Conservation (phyloP, 2,797 vertebrate genomes). For the Arctocebus calabarensis region DNA sequence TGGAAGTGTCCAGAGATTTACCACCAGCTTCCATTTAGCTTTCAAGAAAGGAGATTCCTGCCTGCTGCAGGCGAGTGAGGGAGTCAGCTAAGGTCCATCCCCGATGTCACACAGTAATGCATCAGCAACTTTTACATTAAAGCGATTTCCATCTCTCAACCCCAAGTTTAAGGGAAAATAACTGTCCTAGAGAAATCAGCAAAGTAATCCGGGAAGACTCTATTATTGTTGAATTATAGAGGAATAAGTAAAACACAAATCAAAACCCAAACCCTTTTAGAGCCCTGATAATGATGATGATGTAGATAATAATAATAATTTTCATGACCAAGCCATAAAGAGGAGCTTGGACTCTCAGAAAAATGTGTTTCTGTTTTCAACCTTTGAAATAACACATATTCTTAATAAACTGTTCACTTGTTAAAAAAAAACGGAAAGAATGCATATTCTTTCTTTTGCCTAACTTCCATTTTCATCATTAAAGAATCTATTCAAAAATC, state of each 20-base stretch:
- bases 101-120: not conserved
- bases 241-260: not conserved
- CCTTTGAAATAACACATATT: not conserved
- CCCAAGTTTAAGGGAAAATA: not conserved
- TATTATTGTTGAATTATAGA: not conserved
- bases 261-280: not conserved
- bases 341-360: not conserved
- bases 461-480: not conserved
- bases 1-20: not conserved
- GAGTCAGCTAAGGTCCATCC: not conserved
- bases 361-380: not conserved
- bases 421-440: too few relatives aligned
- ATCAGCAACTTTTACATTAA: not conserved
- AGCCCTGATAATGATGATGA: not conserved
- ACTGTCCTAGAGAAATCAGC: not conserved
- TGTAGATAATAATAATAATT: rapidly evolving
- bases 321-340: not conserved
- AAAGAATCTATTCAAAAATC: not conserved
- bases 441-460: not conserved
- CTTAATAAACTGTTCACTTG: too few relatives aligned
- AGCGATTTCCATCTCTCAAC: not conserved
- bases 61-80: not conserved
- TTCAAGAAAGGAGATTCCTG: not conserved
- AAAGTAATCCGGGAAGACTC: not conserved
- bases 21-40: constrained; percentile 2